Percentiles rank a stretch among this genome's conserved stretches.
phyloP scores from a whole-genome alignment of 2,888 invertebrate species.

The Meiosimyza platycephala region DNA sequence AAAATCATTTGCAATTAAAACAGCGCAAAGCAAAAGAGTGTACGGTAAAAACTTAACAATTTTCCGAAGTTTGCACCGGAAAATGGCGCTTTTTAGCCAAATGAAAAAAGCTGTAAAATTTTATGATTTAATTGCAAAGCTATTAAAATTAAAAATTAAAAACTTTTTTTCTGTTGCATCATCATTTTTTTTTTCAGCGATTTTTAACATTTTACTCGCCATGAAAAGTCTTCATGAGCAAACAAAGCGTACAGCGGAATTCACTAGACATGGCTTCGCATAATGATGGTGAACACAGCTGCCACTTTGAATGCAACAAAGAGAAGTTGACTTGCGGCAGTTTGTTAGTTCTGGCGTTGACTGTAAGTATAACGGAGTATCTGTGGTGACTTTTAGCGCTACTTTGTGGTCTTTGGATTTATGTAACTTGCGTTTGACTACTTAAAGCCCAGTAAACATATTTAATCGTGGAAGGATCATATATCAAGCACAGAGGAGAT shows the following conservation, averaged over 20 bases:
- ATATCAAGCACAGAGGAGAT: too few relatives aligned
- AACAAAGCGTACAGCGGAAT: constrained; percentile 9
- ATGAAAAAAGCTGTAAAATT: constrained; percentile 57
- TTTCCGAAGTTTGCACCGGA: constrained; percentile 10
- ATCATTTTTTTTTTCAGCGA: background rate
- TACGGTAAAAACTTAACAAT: constrained; percentile 1
- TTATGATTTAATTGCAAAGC: constrained; percentile 61
- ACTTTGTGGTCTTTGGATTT: background rate
- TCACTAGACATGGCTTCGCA: constrained; percentile 7
- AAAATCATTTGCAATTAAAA: constrained; percentile 21
- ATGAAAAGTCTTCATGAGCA: background rate
- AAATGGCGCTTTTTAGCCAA: background rate
- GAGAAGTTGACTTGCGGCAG: background rate
- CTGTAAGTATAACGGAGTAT: background rate
- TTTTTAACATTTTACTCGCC: constrained; percentile 8
- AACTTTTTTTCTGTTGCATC: background rate
- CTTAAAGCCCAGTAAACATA: too few relatives aligned
- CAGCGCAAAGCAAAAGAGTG: constrained; percentile 10
- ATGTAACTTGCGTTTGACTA: background rate
- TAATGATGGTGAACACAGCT: constrained; percentile 4
- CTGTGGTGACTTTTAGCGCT: too few relatives aligned
- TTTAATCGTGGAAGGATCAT: too few relatives aligned
- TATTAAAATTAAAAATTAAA: constrained; percentile 52
- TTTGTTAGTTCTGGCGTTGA: background rate
- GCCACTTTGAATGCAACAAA: constrained; percentile 6